phyloP scores from a whole-genome alignment of 2,888 invertebrate species.

The Stramonita haemastoma region DNA sequence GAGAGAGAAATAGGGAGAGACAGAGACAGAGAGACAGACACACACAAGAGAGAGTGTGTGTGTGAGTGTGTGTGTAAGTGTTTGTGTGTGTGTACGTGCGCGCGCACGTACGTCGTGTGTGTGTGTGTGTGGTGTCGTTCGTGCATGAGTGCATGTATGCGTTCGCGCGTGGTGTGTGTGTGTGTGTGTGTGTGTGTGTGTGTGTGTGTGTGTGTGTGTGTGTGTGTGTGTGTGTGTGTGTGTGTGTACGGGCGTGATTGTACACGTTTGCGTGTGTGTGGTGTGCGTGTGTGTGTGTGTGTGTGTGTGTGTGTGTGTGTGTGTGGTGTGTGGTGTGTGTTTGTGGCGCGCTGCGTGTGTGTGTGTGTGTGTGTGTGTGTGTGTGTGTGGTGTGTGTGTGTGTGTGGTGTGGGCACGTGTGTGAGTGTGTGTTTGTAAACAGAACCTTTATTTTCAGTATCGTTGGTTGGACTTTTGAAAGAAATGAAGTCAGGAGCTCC shows the following conservation, averaged over 20 bases:
- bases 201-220: not conserved
- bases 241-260: not conserved
- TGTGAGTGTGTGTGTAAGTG: not conserved
- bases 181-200: not conserved
- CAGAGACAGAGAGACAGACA: not conserved
- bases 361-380: no score
- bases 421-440: not conserved
- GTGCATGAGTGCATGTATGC: not conserved
- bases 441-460: no score
- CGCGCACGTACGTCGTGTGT: not conserved
- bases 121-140: not conserved
- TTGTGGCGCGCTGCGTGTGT: no score
- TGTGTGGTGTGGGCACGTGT: not conserved
- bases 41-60: not conserved
- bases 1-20: not conserved
- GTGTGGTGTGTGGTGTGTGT: not conserved
- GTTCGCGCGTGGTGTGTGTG: not conserved
- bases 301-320: not conserved
- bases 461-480: no score
- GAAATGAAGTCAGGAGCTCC: no score
- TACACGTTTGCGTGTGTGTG: not conserved
- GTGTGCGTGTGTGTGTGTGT: not conserved
- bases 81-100: not conserved
- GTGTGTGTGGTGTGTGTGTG: not conserved
- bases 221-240: not conserved